Evolutionary conservation across 2,113 vertebrate genomes (phyloP).

Genomic region (Sitta europaea): DNA sequence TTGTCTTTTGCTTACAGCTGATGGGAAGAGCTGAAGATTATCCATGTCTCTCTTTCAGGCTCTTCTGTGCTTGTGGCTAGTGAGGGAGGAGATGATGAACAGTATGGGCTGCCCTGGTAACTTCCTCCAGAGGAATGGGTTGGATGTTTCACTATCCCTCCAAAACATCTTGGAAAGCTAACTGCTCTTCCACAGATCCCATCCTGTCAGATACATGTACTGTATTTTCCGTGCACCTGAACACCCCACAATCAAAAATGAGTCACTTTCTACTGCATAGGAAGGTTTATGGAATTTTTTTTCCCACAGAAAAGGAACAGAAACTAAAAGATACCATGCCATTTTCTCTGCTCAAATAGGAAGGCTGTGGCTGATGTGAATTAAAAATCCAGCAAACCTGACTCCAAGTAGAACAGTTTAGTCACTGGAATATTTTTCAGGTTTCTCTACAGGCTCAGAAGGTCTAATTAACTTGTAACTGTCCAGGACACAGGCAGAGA

Average conservation of each 20-base stretch:
- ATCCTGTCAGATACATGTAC: not conserved
- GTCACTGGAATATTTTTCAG: not conserved
- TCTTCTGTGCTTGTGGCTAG: not conserved
- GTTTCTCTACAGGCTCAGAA: not conserved
- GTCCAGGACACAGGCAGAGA: not conserved
- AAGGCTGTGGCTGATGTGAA: not conserved
- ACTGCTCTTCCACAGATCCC: not conserved
- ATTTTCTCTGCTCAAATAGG: not conserved
- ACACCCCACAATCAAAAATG: not conserved
- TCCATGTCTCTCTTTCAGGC: not conserved
- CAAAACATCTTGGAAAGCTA: not conserved
- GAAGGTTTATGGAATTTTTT: not conserved
- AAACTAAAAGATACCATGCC: not conserved
- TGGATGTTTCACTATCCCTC: not conserved
- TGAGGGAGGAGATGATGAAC: not conserved
- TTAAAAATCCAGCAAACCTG: not conserved
- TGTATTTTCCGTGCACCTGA: not conserved
- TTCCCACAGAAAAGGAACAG: not conserved
- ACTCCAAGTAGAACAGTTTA: not conserved
- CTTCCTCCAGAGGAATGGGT: not conserved
- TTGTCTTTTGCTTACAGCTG: not conserved
- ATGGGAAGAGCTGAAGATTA: not conserved
- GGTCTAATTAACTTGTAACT: not conserved
- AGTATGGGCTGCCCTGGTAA: not conserved
- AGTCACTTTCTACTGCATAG: not conserved